Conservation (phyloP, 2,888 invertebrate species). For the Limnephilus rhombicus region DNA sequence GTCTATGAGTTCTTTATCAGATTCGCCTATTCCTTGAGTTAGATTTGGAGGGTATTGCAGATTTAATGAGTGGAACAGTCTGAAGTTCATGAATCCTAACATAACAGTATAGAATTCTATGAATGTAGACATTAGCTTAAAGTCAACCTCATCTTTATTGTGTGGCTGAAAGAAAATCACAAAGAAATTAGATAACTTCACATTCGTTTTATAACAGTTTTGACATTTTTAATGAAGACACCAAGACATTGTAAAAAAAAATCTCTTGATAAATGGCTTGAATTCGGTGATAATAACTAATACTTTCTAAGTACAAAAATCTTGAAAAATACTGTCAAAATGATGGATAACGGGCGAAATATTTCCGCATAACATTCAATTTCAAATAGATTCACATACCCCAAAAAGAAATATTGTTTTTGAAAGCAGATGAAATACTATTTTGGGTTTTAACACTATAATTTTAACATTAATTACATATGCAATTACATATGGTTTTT, state of each 20-base stretch:
- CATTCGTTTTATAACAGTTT: background rate
- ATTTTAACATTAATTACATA: too few species aligned
- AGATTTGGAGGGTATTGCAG: conserved; percentile 96
- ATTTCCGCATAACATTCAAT: too few species aligned
- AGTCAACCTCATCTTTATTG: conserved; percentile 94
- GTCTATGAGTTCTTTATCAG: conserved; percentile 83
- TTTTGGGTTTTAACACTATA: too few species aligned
- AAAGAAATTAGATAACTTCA: background rate
- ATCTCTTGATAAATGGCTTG: too few species aligned
- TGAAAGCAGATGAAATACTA: too few species aligned
- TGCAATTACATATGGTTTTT: too few species aligned
- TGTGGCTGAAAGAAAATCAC: conserved; percentile 81
- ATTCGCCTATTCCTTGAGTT: conserved; percentile 74
- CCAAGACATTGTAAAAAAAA: background rate
- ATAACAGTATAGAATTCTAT: conserved; percentile 97
- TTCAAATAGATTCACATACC: too few species aligned
- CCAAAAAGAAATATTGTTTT: too few species aligned
- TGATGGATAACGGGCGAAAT: too few species aligned
- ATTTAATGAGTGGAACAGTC: conserved; percentile 92
- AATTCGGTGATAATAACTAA: too few species aligned
- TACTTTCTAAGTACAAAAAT: background rate
- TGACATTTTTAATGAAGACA: background rate
- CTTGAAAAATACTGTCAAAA: too few species aligned
- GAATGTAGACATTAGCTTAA: conserved; percentile 97
- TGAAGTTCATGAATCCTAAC: conserved; percentile 97